Evolutionary conservation across 2,888 invertebrate species (phyloP).

Genomic region (Melanargia galathea): DNA sequence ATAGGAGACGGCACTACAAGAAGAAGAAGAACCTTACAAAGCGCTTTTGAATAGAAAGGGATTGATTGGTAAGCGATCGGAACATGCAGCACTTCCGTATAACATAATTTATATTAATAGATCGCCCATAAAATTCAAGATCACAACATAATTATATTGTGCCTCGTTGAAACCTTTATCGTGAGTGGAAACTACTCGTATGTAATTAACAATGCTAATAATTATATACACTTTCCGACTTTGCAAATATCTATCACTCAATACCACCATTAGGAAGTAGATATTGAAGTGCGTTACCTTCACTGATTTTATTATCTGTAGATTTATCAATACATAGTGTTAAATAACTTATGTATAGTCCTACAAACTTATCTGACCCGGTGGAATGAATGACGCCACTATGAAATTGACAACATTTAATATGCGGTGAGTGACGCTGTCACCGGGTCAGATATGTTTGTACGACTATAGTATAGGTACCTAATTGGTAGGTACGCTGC

Average conservation of each 20-base stretch:
- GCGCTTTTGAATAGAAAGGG: not conserved
- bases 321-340: not conserved
- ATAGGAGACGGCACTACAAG: too few relatives aligned
- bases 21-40: too few relatives aligned
- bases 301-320: not conserved
- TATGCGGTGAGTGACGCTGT: too few relatives aligned
- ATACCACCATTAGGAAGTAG: conserved; percentile 9
- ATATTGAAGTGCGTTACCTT: conserved; percentile 13
- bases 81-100: not conserved
- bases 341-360: too few relatives aligned
- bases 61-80: not conserved
- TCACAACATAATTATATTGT: not conserved
- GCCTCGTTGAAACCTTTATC: not conserved
- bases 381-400: too few relatives aligned
- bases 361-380: too few relatives aligned
- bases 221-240: conserved; percentile 1
- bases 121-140: not conserved
- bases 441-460: too few relatives aligned
- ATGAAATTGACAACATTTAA: too few relatives aligned
- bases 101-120: not conserved
- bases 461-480: too few relatives aligned
- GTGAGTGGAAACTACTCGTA: not conserved
- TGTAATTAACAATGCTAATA: conserved; percentile 2
- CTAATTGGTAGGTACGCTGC: too few relatives aligned
- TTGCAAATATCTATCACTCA: conserved; percentile 3